phyloP scores from a whole-genome alignment of 2,888 invertebrate species.

The Iphiclides podalirius region DNA sequence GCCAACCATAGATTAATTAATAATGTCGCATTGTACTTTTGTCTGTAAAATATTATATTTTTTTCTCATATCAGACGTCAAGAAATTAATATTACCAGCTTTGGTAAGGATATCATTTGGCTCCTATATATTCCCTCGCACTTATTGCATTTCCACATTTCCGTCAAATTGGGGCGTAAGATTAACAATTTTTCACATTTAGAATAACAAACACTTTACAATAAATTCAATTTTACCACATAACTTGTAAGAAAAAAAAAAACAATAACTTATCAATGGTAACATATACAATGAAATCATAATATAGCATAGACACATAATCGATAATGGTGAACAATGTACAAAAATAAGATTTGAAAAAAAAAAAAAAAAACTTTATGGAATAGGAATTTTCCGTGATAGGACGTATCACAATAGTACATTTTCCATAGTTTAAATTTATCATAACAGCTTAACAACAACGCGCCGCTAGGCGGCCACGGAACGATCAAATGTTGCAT shows the following conservation, averaged over 20 bases:
- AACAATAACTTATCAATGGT: conserved; percentile 75
- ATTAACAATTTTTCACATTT: conserved; percentile 4
- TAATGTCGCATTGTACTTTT: conserved; percentile 33
- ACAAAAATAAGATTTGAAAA: conserved; percentile 55
- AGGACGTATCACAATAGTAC: conserved; percentile 71
- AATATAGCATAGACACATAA: conserved; percentile 54
- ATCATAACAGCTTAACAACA: conserved; percentile 29
- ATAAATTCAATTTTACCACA: conserved; percentile 27
- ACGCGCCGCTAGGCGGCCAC: conserved; percentile 48
- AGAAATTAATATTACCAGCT: conserved; percentile 41
- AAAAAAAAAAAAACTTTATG: conserved; percentile 50
- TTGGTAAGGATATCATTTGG: conserved; percentile 50
- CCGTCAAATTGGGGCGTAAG: conserved; percentile 11
- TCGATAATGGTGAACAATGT: conserved; percentile 54
- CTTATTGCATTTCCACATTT: conserved; percentile 20
- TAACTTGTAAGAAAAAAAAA: conserved; percentile 40
- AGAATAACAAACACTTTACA: conserved; percentile 19
- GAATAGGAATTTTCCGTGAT: conserved; percentile 73
- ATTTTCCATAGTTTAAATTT: conserved; percentile 17
- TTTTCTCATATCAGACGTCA: conserved; percentile 26
- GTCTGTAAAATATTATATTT: conserved; percentile 25
- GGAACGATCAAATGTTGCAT: conserved; percentile 27
- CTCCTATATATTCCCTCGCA: conserved; percentile 32
- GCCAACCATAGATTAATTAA: conserved; percentile 26
- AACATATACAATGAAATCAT: conserved; percentile 75